Conservation (phyloP, 2,113 vertebrate species). For the Sceloporus undulatus region DNA sequence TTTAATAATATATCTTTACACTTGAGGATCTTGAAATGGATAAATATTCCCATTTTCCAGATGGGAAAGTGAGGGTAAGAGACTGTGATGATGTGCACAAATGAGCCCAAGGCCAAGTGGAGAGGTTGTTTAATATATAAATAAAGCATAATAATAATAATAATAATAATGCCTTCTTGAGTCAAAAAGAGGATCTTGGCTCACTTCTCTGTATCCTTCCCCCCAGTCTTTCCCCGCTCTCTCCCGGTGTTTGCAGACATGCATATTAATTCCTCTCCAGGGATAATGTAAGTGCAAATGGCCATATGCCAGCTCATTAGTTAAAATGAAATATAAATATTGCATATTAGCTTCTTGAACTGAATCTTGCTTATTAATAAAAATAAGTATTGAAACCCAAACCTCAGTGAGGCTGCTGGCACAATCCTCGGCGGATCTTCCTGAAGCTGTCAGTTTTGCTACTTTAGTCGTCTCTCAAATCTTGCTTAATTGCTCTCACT, state of each 20-base stretch:
- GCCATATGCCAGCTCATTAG: not conserved
- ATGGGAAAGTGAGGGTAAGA: not conserved
- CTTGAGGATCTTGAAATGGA: too few species aligned
- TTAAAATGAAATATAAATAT: conserved; percentile 1
- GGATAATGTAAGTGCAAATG: not conserved
- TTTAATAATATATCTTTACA: too few species aligned
- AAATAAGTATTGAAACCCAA: not conserved
- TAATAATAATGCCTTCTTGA: not conserved
- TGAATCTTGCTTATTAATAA: not conserved
- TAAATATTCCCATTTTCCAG: not conserved
- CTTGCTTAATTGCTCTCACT: not conserved
- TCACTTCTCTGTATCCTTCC: not conserved
- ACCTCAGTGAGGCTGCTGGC: not conserved
- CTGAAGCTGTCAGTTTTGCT: not conserved
- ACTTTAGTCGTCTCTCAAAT: not conserved
- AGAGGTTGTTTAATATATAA: too few species aligned
- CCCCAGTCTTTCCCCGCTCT: not conserved
- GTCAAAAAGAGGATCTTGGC: too few species aligned
- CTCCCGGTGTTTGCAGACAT: not conserved
- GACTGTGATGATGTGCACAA: not conserved
- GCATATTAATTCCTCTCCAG: not conserved
- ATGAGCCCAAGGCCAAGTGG: not conserved
- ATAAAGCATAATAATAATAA: too few species aligned
- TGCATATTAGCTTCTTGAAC: not conserved
- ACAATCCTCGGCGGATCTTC: not conserved